Conservation (phyloP, 2,797 vertebrate species). For the Oryzias sinensis region DNA sequence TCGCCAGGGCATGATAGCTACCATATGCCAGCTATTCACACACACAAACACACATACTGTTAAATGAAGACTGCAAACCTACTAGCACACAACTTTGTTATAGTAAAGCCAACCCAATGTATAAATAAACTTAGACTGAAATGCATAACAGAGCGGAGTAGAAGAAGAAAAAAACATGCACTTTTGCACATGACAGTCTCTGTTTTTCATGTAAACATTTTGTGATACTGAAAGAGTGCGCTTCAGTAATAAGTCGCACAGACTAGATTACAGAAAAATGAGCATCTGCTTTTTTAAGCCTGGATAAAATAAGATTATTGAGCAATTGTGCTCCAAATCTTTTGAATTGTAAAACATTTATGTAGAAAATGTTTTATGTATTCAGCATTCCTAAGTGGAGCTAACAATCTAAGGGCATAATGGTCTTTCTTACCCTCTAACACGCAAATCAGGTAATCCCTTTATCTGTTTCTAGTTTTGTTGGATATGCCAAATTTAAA, state of each 20-base stretch:
- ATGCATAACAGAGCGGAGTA: conserved; percentile 38
- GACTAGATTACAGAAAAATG: conserved; percentile 4
- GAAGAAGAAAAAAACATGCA: conserved; percentile 20
- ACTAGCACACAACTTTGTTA: conserved; percentile 46
- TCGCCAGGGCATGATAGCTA: conserved; percentile 75
- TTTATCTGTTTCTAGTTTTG: no score
- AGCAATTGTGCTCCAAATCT: no score
- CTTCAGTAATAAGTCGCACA: conserved; percentile 1
- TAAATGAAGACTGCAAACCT: conserved; percentile 43
- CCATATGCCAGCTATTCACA: conserved; percentile 79
- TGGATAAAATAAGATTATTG: no score
- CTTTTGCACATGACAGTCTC: not conserved
- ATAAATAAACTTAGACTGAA: conserved; percentile 56
- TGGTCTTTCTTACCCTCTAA: no score
- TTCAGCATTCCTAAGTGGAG: no score
- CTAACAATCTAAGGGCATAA: no score
- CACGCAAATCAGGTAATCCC: no score
- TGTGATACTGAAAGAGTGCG: conserved; percentile 8
- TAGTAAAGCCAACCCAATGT: conserved; percentile 44
- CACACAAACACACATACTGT: conserved; percentile 30
- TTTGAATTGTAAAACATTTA: no score
- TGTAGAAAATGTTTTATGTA: no score
- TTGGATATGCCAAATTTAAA: no score
- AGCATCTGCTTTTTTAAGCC: no score
- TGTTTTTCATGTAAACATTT: not conserved